Evolutionary conservation across 2,797 vertebrate genomes (phyloP).

Genomic region (Hemitrygon akajei): DNA sequence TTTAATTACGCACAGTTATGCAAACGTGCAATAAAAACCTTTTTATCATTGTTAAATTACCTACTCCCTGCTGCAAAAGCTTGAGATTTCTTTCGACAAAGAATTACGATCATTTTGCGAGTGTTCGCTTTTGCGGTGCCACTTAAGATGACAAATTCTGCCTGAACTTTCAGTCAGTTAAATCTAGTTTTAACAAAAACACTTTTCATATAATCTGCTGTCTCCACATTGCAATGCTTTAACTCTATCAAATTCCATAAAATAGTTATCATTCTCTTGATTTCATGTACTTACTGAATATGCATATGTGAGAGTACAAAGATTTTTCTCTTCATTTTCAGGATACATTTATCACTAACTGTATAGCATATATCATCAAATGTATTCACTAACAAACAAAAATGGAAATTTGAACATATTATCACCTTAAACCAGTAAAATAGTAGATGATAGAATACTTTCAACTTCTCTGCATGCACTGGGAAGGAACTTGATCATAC

Average conservation of each 20-base stretch:
- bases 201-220: slow-evolving; percentile 51
- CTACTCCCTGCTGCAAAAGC: slow-evolving; percentile 46
- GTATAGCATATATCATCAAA: background rate
- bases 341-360: background rate
- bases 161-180: slow-evolving; percentile 47
- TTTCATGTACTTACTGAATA: background rate
- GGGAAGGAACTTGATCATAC: background rate
- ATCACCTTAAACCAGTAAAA: too few species aligned
- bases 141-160: slow-evolving; percentile 50
- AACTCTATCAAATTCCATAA: background rate
- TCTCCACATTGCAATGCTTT: slow-evolving; percentile 39
- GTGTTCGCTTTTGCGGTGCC: slow-evolving; percentile 54
- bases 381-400: background rate
- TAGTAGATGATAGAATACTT: background rate
- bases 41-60: slow-evolving; percentile 49
- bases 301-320: background rate
- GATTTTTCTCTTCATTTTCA: background rate
- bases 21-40: slow-evolving; percentile 40
- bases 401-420: background rate
- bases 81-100: slow-evolving; percentile 41
- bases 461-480: background rate
- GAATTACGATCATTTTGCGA: slow-evolving; percentile 53
- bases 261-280: background rate
- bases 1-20: slow-evolving; percentile 46
- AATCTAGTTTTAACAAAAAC: slow-evolving; percentile 49